These are phyloP conservation scores for Nycticebus coucang DNA, from an alignment of 2,113 vertebrate genomes.

Conservation along the genomic window DNA sequence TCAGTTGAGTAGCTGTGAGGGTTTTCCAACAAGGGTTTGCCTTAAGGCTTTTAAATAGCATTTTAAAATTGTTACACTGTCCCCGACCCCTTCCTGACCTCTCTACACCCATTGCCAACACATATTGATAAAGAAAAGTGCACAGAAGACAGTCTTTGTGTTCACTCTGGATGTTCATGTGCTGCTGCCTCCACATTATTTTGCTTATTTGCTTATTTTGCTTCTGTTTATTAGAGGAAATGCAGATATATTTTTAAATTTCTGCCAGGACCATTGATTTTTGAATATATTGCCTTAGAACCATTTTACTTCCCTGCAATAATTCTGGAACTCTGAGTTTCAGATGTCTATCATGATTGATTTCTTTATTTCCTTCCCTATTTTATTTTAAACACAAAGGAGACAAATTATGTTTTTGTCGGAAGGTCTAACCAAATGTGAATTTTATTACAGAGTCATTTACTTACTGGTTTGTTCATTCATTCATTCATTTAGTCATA, in stretches of 20 bases:
- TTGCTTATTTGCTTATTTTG: no score
- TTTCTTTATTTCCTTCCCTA: background rate
- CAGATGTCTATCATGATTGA: background rate
- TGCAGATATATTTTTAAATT: background rate
- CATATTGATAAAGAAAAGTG: background rate
- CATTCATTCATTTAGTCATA: background rate
- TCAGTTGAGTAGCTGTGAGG: background rate
- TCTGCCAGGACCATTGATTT: background rate
- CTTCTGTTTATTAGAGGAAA: background rate
- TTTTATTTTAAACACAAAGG: constrained; percentile 43
- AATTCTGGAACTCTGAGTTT: background rate
- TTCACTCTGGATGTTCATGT: background rate
- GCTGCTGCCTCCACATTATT: background rate
- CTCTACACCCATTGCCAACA: background rate
- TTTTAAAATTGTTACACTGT: background rate
- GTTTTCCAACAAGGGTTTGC: constrained; percentile 23
- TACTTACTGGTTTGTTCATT: background rate
- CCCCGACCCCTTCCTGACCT: background rate
- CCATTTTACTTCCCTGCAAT: constrained; percentile 5
- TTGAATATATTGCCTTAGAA: background rate
- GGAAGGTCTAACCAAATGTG: background rate
- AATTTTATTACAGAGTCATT: background rate
- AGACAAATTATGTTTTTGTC: constrained; percentile 5
- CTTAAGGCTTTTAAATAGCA: constrained; percentile 14
- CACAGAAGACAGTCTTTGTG: background rate